These are phyloP conservation scores for Plectropomus leopardus DNA, from an alignment of 2,113 vertebrate genomes.

Conservation along the genomic window DNA sequence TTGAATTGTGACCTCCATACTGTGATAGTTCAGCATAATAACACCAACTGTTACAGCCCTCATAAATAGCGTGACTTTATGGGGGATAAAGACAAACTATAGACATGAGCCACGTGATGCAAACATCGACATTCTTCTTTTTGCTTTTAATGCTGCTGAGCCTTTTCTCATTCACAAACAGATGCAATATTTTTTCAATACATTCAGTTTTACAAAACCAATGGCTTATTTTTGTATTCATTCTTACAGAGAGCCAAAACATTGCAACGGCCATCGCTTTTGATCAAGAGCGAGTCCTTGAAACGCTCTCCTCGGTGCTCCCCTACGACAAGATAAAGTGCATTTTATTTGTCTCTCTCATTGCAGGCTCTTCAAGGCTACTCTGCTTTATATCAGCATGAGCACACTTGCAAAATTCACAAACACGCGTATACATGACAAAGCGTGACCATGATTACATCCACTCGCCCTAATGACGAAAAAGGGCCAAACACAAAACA, in stretches of 20 bases:
- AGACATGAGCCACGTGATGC: background rate
- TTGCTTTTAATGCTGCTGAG: background rate
- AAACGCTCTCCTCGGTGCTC: slow-evolving; percentile 39
- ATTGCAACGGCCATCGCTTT: slow-evolving; percentile 22
- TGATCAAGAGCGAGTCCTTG: slow-evolving; percentile 62
- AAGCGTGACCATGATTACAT: background rate
- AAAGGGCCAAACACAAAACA: background rate
- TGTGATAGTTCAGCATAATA: too few relatives aligned
- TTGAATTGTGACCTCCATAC: too few relatives aligned
- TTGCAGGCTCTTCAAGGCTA: slow-evolving; percentile 19
- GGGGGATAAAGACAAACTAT: background rate
- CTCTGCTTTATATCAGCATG: slow-evolving; percentile 6
- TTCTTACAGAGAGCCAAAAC: slow-evolving; percentile 24
- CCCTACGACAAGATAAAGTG: slow-evolving; percentile 31
- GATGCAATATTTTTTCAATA: slow-evolving; percentile 7
- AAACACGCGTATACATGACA: background rate
- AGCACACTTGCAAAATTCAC: background rate
- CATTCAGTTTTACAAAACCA: slow-evolving; percentile 62
- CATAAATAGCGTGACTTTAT: background rate
- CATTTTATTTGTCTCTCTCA: slow-evolving; percentile 58
- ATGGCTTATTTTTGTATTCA: slow-evolving; percentile 36
- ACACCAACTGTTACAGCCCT: background rate
- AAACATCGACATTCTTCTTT: background rate
- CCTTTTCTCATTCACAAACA: background rate
- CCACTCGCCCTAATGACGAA: background rate